Evolutionary conservation across 2,797 vertebrate genomes (phyloP).

Genomic region (Okamejei kenojei): DNA sequence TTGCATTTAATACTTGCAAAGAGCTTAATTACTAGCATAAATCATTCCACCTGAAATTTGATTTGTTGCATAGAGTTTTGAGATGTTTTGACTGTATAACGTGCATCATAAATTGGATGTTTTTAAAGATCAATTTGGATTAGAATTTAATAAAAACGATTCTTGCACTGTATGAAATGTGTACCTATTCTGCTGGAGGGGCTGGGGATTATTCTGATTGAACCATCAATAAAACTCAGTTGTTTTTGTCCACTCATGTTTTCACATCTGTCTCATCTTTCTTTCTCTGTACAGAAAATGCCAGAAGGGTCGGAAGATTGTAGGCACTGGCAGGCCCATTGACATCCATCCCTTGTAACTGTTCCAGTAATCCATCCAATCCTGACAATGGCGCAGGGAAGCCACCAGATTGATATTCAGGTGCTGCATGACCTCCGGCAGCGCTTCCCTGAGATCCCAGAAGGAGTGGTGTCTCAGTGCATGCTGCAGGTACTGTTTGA

Average conservation of each 20-base stretch:
- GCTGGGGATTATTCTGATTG: not conserved
- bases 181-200: not conserved
- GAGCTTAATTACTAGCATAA: not conserved
- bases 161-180: not conserved
- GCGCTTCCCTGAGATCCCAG: conserved; percentile 95
- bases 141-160: not conserved
- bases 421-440: conserved; percentile 94
- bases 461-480: conserved; percentile 90
- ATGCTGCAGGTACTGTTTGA: conserved; percentile 80
- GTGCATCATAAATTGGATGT: not conserved
- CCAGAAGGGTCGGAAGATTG: conserved; percentile 63
- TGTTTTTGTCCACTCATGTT: not conserved
- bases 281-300: conserved; percentile 67
- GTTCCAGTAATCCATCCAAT: conserved; percentile 49
- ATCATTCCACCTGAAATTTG: not conserved
- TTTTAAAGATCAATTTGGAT: not conserved
- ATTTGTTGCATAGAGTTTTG: not conserved
- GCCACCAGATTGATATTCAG: conserved; percentile 81
- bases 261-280: conserved; percentile 21
- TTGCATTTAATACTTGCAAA: not conserved
- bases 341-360: conserved; percentile 61
- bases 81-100: not conserved
- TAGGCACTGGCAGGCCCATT: conserved; percentile 73
- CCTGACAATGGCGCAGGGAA: conserved; percentile 89
- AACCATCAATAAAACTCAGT: not conserved